Conservation (phyloP, 2,113 vertebrate species). For the Sialia sialis region DNA sequence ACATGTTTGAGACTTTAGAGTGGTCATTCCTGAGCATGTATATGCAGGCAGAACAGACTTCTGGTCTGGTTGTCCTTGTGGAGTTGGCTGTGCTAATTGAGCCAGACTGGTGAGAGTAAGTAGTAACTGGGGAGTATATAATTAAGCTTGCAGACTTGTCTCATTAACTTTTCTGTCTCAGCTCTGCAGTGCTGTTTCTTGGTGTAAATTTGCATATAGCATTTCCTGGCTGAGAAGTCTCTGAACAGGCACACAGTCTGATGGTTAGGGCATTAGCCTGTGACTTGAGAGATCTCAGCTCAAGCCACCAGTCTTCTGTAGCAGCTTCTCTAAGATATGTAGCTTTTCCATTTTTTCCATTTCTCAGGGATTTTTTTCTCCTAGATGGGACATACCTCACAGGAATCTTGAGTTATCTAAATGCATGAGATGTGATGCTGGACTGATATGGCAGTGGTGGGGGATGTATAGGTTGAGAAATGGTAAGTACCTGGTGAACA, state of each 20-base stretch:
- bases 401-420: not conserved
- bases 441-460: not conserved
- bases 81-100: not conserved
- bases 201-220: slow-evolving; percentile 1
- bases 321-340: not conserved
- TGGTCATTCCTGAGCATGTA: not conserved
- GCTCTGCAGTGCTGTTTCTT: not conserved
- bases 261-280: not conserved
- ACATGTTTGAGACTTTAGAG: not conserved
- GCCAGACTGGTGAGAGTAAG: not conserved
- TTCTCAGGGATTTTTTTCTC: not conserved
- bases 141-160: not conserved
- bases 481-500: not conserved
- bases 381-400: not conserved
- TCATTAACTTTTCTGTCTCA: not conserved
- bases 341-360: not conserved
- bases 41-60: not conserved
- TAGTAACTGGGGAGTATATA: not conserved
- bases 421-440: not conserved
- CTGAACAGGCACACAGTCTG: not conserved
- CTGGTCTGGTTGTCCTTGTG: not conserved
- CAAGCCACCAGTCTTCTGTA: not conserved
- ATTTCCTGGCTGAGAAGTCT: not conserved
- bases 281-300: not conserved
- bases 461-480: not conserved